Base-by-base conservation (phyloP, 2,888 invertebrate species). In the Archaeoteleia sp. region DNA sequence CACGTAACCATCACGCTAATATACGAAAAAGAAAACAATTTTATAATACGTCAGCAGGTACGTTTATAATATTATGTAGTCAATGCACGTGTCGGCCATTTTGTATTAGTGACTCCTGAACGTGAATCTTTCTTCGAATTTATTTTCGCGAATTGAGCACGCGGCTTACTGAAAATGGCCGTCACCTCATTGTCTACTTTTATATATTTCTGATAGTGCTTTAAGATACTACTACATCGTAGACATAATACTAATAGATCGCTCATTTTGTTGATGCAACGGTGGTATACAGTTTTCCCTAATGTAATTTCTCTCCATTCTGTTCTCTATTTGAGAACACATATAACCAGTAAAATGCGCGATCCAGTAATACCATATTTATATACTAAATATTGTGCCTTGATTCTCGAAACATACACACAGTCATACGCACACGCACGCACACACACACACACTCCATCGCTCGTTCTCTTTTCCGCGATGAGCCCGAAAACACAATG, bases 401-500 rank as follows among this genome's bases (percentile, higher is more conserved):
- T 58, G 27, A 27, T 17, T 29, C 9, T 9, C 12, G 13, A 40
- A 46, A 57, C 29, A 29, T 23, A 12, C 39, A 45, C 4, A 37
- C 46, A 46, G 37, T 30, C 57, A 13, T 40, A 29, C 43, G 23
- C 7, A 29, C 7, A 39, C 29, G 51, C 10, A 7, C 25, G 10
- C 32, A 37, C 9, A 13, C 48, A 39, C 1, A 32, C 39, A 51
- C 42, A 7, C 37, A 15, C 27, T 30, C 20, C 10, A 30, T 17
- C 53, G 46, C 61, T 61, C 46, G 53, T 61, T 61, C 53, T 53
- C 45, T 60, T 60, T 60, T 60, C 30, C 60, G 51, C 27, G 23
- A 25, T 34, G 49, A 46, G 61, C 53, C 61, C 53, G 61, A 53
- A 61, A 61, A n/a, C n/a, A n/a, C n/a, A n/a, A n/a, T n/a, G n/a